Percentiles rank a stretch among this genome's conserved stretches.
Evolutionary conservation across 2,888 invertebrate genomes (phyloP).

Genomic region (Gasteruption jaculator): DNA sequence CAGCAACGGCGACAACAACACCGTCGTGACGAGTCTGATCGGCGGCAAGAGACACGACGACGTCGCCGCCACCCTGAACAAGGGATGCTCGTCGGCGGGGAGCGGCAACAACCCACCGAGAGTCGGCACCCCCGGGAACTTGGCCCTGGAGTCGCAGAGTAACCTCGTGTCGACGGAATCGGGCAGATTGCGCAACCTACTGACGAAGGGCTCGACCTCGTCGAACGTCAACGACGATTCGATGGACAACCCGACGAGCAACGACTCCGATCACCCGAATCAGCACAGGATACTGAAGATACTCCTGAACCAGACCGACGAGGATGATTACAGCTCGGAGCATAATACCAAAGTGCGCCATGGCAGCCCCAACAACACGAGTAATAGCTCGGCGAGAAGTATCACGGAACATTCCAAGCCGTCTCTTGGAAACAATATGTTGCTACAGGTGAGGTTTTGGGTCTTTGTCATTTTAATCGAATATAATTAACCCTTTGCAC

Average conservation of each 20-base stretch:
- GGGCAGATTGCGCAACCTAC: conserved; percentile 54
- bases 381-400: conserved; percentile 34
- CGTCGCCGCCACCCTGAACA: conserved; percentile 18
- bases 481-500: no score
- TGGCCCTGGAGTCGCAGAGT: conserved; percentile 26
- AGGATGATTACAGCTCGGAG: conserved; percentile 56
- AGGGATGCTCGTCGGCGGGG: conserved; percentile 12
- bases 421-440: conserved; percentile 59
- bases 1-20: conserved; percentile 8
- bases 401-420: conserved; percentile 49
- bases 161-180: conserved; percentile 45
- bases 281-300: conserved; percentile 58
- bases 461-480: conserved; percentile 4
- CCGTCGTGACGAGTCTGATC: conserved; percentile 5
- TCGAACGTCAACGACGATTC: conserved; percentile 34
- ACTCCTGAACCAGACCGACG: conserved; percentile 65
- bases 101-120: conserved; percentile 11
- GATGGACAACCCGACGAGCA: conserved; percentile 35
- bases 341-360: conserved; percentile 52
- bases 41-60: conserved; percentile 11
- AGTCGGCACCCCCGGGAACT: conserved; percentile 1
- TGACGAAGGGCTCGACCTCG: conserved; percentile 48
- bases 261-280: conserved; percentile 45
- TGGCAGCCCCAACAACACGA: conserved; percentile 40
- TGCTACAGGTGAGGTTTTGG: conserved; percentile 58